Percentiles rank a stretch among this genome's conserved stretches.
These are phyloP conservation scores for Apodemia hepburni DNA, from an alignment of 2,888 invertebrate genomes.

Conservation along the genomic window DNA sequence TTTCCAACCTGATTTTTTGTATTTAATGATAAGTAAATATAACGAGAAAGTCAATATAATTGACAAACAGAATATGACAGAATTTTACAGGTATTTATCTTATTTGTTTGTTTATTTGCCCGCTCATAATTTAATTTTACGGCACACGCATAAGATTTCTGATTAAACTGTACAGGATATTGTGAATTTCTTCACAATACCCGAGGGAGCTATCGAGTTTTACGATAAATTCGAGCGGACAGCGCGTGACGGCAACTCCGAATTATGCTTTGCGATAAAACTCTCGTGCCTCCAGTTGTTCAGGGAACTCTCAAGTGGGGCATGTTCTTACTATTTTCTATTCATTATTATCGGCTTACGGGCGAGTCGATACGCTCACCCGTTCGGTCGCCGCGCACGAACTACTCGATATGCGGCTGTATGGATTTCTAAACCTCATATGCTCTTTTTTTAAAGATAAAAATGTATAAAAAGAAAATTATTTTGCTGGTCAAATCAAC, in stretches of 20 bases:
- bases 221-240: constrained; percentile 52
- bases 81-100: neutral
- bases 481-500: no score
- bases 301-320: constrained; percentile 50
- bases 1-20: no score
- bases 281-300: constrained; percentile 55
- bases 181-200: constrained; percentile 44
- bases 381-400: constrained; percentile 53
- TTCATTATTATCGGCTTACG: constrained; percentile 69
- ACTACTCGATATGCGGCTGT: constrained; percentile 52
- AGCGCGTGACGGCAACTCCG: constrained; percentile 59
- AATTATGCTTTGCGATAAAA: constrained; percentile 63
- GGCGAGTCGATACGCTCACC: constrained; percentile 49
- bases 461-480: no score
- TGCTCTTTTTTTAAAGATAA: constrained; percentile 20
- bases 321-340: constrained; percentile 60
- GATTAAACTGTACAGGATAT: constrained; percentile 37
- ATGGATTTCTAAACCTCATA: constrained; percentile 48
- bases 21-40: no score
- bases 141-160: constrained; percentile 33
- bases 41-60: no score
- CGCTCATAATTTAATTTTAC: constrained; percentile 35
- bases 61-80: no score
- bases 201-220: constrained; percentile 48
- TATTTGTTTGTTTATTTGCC: constrained; percentile 23